phyloP scores from a whole-genome alignment of 2,888 invertebrate species.

The Aricia artaxerxes region DNA sequence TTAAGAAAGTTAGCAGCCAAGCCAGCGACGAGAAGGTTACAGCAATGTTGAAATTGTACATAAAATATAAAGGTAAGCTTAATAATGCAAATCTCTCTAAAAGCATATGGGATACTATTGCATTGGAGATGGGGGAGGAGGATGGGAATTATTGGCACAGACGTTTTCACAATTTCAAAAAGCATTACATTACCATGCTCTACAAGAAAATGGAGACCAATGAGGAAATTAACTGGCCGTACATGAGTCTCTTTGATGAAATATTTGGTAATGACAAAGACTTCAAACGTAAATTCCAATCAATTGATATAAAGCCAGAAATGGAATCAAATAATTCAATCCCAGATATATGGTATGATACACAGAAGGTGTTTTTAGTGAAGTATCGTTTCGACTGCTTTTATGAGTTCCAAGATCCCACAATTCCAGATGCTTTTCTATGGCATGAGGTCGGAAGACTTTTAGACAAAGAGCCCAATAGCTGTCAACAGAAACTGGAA shows the following conservation, averaged over 20 bases:
- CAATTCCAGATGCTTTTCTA: slow-evolving; percentile 66
- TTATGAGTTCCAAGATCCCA: slow-evolving; percentile 65
- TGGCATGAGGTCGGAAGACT: slow-evolving; percentile 71
- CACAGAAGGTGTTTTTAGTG: slow-evolving; percentile 61
- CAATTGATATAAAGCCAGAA: slow-evolving; percentile 32
- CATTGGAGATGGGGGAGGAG: slow-evolving; percentile 61
- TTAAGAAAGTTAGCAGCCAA: slow-evolving; percentile 49
- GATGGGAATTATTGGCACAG: slow-evolving; percentile 70
- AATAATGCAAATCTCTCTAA: slow-evolving; percentile 55
- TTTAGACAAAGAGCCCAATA: slow-evolving; percentile 59
- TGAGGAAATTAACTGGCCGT: slow-evolving; percentile 60
- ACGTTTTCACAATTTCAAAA: slow-evolving; percentile 67
- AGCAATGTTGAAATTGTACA: slow-evolving; percentile 60
- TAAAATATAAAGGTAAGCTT: slow-evolving; percentile 58
- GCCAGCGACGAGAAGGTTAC: slow-evolving; percentile 58
- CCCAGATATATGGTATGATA: slow-evolving; percentile 54
- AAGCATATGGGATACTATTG: slow-evolving; percentile 66
- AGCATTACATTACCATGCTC: slow-evolving; percentile 64
- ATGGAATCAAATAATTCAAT: slow-evolving; percentile 34
- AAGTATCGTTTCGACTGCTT: slow-evolving; percentile 71
- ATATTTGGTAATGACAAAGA: slow-evolving; percentile 61
- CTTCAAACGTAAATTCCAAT: slow-evolving; percentile 52
- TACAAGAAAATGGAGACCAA: slow-evolving; percentile 54
- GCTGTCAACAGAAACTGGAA: slow-evolving; percentile 56
- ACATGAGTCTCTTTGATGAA: slow-evolving; percentile 63